These are phyloP conservation scores for Procapra przewalskii DNA, from an alignment of 2,113 vertebrate species.

Conservation along the genomic window DNA sequence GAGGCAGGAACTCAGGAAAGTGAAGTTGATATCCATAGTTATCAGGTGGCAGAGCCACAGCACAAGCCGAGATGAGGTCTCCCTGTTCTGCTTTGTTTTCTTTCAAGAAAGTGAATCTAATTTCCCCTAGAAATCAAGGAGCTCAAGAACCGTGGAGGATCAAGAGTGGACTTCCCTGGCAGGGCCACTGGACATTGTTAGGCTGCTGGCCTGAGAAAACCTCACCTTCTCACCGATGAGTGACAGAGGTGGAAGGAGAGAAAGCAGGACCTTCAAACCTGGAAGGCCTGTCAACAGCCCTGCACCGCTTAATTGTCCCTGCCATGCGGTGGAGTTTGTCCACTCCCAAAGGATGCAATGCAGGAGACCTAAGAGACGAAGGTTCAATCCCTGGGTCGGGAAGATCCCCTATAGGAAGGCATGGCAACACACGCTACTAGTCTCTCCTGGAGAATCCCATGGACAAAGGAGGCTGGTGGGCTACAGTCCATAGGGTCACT, in stretches of 20 bases:
- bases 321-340: neutral
- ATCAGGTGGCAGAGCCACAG: neutral
- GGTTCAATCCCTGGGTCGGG: neutral
- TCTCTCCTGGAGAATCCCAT: neutral
- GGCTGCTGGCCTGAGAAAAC: neutral
- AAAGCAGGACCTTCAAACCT: neutral
- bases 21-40: neutral
- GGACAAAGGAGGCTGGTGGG: neutral
- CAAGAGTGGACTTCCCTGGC: neutral
- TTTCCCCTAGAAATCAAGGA: neutral
- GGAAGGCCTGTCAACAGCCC: neutral
- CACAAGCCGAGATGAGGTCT: neutral
- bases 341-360: neutral
- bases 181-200: accelerated
- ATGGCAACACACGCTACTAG: neutral
- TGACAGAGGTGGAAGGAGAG: neutral
- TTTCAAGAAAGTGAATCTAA: neutral
- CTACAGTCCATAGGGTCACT: neutral
- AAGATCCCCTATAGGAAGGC: neutral
- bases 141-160: neutral
- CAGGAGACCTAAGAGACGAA: neutral
- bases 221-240: neutral
- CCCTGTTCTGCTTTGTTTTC: neutral
- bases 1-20: neutral
- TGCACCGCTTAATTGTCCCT: neutral